phyloP scores from a whole-genome alignment of 2,888 invertebrate species.

The Pogonocherus hispidulus region DNA sequence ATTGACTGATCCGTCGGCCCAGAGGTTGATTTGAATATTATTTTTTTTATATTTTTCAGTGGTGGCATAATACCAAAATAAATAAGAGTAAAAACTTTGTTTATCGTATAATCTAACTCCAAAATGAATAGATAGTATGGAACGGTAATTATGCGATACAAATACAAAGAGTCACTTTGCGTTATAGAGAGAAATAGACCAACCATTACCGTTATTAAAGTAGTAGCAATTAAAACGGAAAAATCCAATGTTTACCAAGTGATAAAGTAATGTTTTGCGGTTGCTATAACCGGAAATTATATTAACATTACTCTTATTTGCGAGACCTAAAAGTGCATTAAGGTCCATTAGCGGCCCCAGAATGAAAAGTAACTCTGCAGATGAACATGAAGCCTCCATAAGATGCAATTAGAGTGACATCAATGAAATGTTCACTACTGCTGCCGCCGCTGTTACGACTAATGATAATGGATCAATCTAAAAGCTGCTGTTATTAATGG shows the following conservation, averaged over 20 bases:
- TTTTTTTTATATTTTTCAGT: no score
- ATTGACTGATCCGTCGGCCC: no score
- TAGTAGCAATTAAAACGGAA: not conserved
- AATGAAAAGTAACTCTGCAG: conserved; percentile 49
- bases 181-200: not conserved
- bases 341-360: conserved; percentile 49
- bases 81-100: no score
- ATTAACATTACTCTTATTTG: conserved; percentile 33
- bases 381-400: conserved; percentile 50
- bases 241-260: conserved; percentile 15
- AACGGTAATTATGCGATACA: no score
- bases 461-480: conserved; percentile 60
- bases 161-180: no score
- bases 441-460: conserved; percentile 44
- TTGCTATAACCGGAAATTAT: conserved; percentile 28
- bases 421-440: conserved; percentile 52
- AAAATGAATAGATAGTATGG: no score
- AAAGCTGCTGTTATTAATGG: conserved; percentile 50
- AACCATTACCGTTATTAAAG: not conserved
- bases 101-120: no score
- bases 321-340: conserved; percentile 46
- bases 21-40: no score
- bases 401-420: conserved; percentile 54
- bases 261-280: conserved; percentile 17
- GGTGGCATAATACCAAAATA: no score